These are phyloP conservation scores for Alligator sinensis DNA, from an alignment of 2,113 vertebrate genomes.

Conservation along the genomic window DNA sequence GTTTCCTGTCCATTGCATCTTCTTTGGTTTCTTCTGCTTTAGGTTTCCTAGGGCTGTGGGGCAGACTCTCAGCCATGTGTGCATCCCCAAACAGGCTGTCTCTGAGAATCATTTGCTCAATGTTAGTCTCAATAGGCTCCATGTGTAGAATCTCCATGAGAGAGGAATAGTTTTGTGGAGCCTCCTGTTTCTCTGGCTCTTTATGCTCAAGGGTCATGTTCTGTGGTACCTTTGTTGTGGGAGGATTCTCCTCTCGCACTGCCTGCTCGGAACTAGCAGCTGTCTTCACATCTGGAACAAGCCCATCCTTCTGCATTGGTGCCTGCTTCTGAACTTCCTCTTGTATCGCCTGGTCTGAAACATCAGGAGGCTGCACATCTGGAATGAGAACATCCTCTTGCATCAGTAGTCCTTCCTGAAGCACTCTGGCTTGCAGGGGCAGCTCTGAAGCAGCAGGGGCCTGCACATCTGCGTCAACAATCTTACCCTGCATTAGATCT, in stretches of 20 bases:
- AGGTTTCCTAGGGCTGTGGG: neutral
- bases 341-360: slow-evolving; percentile 4
- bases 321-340: slow-evolving; percentile 18
- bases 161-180: neutral
- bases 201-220: neutral
- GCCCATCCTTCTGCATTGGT: slow-evolving; percentile 17
- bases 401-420: neutral
- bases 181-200: neutral
- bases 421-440: fast-evolving
- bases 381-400: slow-evolving; percentile 61
- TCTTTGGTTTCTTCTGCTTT: neutral
- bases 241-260: neutral
- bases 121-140: neutral
- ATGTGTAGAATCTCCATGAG: fast-evolving
- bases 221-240: fast-evolving
- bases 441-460: fast-evolving
- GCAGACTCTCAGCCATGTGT: neutral
- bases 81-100: neutral
- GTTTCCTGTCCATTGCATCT: neutral
- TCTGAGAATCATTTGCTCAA: fast-evolving
- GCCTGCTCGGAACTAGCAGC: neutral
- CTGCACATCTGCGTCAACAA: fast-evolving
- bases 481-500: neutral
- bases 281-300: neutral
- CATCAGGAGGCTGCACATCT: neutral